A percentile compares a stretch with the other conserved stretches of the same genome.
These are phyloP conservation scores for Lucilia cuprina DNA, from an alignment of 1,140 invertebrate genomes.

Conservation along the genomic window DNA sequence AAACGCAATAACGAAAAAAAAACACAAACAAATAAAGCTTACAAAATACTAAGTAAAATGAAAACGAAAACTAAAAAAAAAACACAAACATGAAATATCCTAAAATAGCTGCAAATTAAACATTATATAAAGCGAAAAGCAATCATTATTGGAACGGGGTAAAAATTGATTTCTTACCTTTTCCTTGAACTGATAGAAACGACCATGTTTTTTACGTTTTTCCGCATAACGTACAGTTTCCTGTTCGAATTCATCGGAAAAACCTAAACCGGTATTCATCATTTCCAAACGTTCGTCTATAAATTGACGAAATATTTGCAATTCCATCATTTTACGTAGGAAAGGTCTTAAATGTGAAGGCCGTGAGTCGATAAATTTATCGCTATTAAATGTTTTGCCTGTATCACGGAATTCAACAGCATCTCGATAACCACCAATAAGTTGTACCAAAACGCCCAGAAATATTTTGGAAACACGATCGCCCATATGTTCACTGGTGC, in stretches of 20 bases:
- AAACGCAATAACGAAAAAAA: background rate
- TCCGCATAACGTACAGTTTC: slow-evolving; percentile 87
- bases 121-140: slow-evolving; percentile 35
- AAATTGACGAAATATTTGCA: slow-evolving; percentile 97
- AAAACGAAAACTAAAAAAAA: background rate
- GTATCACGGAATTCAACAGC: slow-evolving; percentile 79
- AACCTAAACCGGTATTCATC: slow-evolving; percentile 86
- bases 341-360: slow-evolving; percentile 85
- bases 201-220: slow-evolving; percentile 78
- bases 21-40: background rate
- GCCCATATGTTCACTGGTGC: slow-evolving; percentile 70
- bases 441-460: slow-evolving; percentile 84
- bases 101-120: slow-evolving; percentile 46
- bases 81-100: background rate
- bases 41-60: background rate
- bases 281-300: slow-evolving; percentile 90
- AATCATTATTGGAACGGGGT: background rate
- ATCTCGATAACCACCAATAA: slow-evolving; percentile 93
- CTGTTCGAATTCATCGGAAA: slow-evolving; percentile 93
- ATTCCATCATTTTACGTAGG: slow-evolving; percentile 85
- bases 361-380: slow-evolving; percentile 86
- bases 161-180: slow-evolving; percentile 65
- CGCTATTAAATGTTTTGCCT: slow-evolving; percentile 84
- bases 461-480: slow-evolving; percentile 92
- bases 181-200: slow-evolving; percentile 83